Conservation (phyloP, 2,113 vertebrate species). For the Cololabis saira region DNA sequence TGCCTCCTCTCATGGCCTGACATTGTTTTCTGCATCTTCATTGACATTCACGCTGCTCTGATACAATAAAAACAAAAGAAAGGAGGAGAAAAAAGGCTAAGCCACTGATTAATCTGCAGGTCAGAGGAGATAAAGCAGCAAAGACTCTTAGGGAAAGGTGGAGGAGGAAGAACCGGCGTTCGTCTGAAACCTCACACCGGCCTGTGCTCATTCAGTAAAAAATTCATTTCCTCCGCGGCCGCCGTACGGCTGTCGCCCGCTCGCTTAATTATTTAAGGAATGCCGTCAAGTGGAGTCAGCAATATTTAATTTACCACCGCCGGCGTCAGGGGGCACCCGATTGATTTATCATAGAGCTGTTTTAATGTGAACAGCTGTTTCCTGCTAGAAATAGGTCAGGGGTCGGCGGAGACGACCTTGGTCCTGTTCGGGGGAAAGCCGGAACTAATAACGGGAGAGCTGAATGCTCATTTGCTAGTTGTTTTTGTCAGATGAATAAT, state of each 20-base stretch:
- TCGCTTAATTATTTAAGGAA: slow-evolving; percentile 78
- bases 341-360: slow-evolving; percentile 75
- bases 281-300: slow-evolving; percentile 71
- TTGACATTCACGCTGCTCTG: background rate
- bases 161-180: background rate
- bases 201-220: slow-evolving; percentile 53
- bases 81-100: too few species aligned
- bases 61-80: too few species aligned
- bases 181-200: slow-evolving; percentile 62
- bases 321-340: slow-evolving; percentile 56
- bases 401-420: slow-evolving; percentile 71
- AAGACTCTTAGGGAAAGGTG: background rate
- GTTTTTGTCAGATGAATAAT: too few species aligned
- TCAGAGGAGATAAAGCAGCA: too few species aligned
- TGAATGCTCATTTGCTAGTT: slow-evolving; percentile 9
- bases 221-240: slow-evolving; percentile 66
- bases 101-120: too few species aligned
- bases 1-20: background rate
- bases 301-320: slow-evolving; percentile 74
- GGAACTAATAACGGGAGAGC: slow-evolving; percentile 4
- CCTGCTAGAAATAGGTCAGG: slow-evolving; percentile 77
- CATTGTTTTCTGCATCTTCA: background rate
- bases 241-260: slow-evolving; percentile 47
- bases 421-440: slow-evolving; percentile 34
- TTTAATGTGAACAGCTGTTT: slow-evolving; percentile 80